Evolutionary conservation across 1,140 invertebrate species (phyloP).

Genomic region (Galendromus occidentalis): DNA sequence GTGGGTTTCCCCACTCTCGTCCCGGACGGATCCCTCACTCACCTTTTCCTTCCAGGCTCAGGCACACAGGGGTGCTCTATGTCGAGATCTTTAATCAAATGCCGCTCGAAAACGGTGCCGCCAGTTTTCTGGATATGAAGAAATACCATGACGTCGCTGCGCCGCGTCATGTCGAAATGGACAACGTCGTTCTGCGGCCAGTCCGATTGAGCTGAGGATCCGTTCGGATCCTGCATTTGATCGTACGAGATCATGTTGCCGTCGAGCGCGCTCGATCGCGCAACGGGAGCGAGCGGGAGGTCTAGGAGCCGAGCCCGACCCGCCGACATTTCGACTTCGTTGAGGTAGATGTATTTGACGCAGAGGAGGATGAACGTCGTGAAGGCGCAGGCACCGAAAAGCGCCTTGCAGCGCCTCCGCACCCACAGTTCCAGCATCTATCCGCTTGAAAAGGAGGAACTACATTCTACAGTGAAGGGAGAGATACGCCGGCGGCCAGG

Average conservation of each 20-base stretch:
- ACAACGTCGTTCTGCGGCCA: background rate
- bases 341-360: background rate
- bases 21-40: too few relatives aligned
- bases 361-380: conserved; percentile 9
- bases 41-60: conserved; percentile 60
- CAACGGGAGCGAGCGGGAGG: background rate
- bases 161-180: background rate
- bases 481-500: too few relatives aligned
- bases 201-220: too few relatives aligned
- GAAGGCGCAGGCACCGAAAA: conserved; percentile 7
- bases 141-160: conserved; percentile 90
- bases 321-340: background rate
- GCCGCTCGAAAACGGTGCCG: conserved; percentile 80
- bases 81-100: conserved; percentile 80
- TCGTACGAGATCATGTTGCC: background rate
- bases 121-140: conserved; percentile 93
- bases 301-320: background rate
- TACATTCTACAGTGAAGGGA: too few relatives aligned
- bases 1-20: too few relatives aligned
- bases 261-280: background rate
- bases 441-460: too few relatives aligned
- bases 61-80: conserved; percentile 66
- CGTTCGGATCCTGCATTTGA: background rate
- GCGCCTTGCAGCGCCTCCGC: conserved; percentile 1
- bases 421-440: conserved; percentile 7